phyloP scores from a whole-genome alignment of 2,888 invertebrate species.

The Tuberolachnus salignus region DNA sequence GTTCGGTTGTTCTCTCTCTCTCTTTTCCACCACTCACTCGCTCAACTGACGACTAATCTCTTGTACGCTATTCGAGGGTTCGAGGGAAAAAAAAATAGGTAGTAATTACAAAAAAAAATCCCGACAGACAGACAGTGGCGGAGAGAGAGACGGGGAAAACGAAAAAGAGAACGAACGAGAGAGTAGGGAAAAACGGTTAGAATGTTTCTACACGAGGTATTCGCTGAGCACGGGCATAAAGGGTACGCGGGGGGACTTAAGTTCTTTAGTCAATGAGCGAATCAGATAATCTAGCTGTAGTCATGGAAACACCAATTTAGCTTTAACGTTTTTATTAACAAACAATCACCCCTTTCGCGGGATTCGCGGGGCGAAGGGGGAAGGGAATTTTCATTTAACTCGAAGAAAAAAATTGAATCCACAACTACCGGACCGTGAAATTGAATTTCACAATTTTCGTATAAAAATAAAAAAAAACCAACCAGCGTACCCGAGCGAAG shows the following conservation, averaged over 20 bases:
- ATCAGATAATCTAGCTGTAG: conserved; percentile 56
- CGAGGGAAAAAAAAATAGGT: conserved; percentile 42
- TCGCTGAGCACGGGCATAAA: background rate
- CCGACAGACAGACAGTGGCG: background rate
- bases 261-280: conserved; percentile 56
- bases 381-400: conserved; percentile 56
- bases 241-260: conserved; percentile 42
- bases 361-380: conserved; percentile 3
- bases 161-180: background rate
- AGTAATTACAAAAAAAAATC: conserved; percentile 50
- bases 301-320: conserved; percentile 56
- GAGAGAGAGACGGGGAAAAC: background rate
- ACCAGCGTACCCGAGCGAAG: conserved; percentile 2
- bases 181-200: conserved; percentile 4
- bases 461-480: conserved; percentile 22
- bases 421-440: conserved; percentile 53
- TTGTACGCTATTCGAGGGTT: conserved; percentile 2
- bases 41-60: conserved; percentile 11
- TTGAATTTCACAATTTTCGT: conserved; percentile 56
- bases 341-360: conserved; percentile 52
- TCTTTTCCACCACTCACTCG: background rate
- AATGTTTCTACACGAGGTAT: conserved; percentile 37
- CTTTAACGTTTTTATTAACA: conserved; percentile 57
- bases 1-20: background rate
- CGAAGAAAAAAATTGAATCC: conserved; percentile 56